phyloP scores from a whole-genome alignment of 2,797 vertebrate species.

The Notolabrus celidotus region DNA sequence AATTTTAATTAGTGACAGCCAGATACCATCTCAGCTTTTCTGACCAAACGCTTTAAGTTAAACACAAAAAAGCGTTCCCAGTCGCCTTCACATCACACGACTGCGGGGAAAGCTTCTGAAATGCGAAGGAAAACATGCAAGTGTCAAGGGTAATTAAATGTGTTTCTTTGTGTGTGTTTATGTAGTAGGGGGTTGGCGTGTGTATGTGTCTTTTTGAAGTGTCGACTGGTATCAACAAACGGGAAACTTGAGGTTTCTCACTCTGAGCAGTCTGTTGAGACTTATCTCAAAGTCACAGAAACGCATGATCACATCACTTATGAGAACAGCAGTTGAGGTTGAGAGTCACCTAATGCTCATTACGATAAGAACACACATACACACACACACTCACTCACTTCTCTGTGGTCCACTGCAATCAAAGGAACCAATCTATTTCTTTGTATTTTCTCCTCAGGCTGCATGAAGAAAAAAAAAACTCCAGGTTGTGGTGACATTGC shows the following conservation, averaged over 20 bases:
- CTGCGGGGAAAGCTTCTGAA: neutral
- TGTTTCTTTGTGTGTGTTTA: neutral
- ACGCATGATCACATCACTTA: constrained; percentile 30
- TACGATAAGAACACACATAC: constrained; percentile 1
- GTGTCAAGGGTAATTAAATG: constrained; percentile 31
- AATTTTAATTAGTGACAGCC: constrained; percentile 14
- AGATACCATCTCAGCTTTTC: constrained; percentile 3
- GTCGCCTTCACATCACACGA: neutral
- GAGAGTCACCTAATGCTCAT: constrained; percentile 15
- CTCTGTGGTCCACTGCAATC: constrained; percentile 13
- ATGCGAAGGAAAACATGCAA: neutral
- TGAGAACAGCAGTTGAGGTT: constrained; percentile 8
- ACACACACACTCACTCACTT: neutral
- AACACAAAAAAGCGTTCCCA: neutral
- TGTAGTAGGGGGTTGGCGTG: neutral
- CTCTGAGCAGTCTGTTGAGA: constrained; percentile 2
- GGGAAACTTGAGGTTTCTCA: constrained; percentile 14
- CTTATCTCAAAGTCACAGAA: constrained; percentile 11
- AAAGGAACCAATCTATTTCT: constrained; percentile 28
- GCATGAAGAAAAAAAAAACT: constrained; percentile 29
- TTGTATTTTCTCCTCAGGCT: constrained; percentile 32
- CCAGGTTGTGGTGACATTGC: constrained; percentile 57
- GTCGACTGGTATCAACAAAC: constrained; percentile 19
- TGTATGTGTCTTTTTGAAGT: constrained; percentile 38
- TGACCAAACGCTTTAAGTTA: constrained; percentile 6